phyloP scores from a whole-genome alignment of 2,113 vertebrate genomes.

The Callipepla californica region DNA sequence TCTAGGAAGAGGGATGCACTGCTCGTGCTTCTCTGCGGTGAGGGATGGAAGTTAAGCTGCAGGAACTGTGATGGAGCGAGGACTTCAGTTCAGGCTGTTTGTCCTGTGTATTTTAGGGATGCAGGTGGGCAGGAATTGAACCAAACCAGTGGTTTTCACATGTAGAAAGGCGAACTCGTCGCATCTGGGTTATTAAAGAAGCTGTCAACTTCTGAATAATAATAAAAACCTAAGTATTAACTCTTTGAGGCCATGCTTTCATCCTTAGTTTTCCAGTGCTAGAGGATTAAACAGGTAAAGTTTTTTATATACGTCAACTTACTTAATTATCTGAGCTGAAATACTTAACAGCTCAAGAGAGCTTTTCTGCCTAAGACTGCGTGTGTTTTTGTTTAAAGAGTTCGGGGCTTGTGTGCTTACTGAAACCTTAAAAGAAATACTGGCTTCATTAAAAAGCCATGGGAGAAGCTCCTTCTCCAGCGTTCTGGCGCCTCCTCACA shows the following conservation, averaged over 20 bases:
- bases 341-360: not conserved
- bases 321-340: constrained; percentile 6
- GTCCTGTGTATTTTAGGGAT: not conserved
- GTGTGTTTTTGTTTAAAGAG: not conserved
- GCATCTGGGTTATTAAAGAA: not conserved
- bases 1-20: not conserved
- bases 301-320: constrained; percentile 28
- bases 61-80: rapidly evolving
- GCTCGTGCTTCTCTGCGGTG: rapidly evolving
- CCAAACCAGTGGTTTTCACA: not conserved
- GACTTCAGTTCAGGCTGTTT: not conserved
- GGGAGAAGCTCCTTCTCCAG: not conserved
- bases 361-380: constrained; percentile 14
- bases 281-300: not conserved
- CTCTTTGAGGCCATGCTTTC: constrained; percentile 42
- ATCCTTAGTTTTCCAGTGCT: constrained; percentile 55
- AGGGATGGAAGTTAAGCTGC: not conserved
- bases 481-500: not conserved
- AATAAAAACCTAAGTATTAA: not conserved
- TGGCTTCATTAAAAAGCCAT: not conserved
- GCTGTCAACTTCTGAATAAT: not conserved
- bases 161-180: not conserved
- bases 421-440: not conserved
- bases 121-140: not conserved
- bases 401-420: constrained; percentile 11